Evolutionary conservation across 2,888 invertebrate species (phyloP).

Genomic region (Drosophila demipolita): DNA sequence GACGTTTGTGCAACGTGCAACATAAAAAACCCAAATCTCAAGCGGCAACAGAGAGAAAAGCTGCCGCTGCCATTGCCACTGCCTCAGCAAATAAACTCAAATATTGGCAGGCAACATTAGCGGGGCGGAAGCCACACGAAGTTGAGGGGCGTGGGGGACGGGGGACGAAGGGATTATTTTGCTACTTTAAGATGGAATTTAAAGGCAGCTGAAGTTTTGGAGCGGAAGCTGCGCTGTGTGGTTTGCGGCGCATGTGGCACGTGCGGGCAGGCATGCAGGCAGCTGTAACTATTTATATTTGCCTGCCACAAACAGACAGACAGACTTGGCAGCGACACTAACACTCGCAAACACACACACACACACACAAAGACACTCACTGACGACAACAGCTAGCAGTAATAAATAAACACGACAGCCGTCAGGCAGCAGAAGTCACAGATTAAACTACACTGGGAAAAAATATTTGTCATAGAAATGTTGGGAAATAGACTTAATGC

Average conservation of each 20-base stretch:
- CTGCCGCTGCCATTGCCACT: slow-evolving; percentile 20
- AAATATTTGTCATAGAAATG: neutral
- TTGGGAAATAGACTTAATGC: neutral
- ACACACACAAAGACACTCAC: slow-evolving; percentile 4
- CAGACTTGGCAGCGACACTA: slow-evolving; percentile 30
- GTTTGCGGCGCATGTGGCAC: slow-evolving; percentile 33
- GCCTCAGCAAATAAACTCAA: slow-evolving; percentile 54
- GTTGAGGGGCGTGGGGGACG: neutral
- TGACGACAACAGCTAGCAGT: slow-evolving; percentile 60
- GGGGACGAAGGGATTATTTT: neutral
- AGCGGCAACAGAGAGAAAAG: slow-evolving; percentile 50
- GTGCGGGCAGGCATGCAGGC: slow-evolving; percentile 36
- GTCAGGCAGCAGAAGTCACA: slow-evolving; percentile 24
- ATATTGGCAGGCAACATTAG: slow-evolving; percentile 65
- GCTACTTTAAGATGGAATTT: slow-evolving; percentile 39
- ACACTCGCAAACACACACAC: slow-evolving; percentile 16
- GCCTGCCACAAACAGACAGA: slow-evolving; percentile 66
- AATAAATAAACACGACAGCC: slow-evolving; percentile 72
- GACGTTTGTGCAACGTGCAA: slow-evolving; percentile 69
- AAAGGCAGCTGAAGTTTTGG: slow-evolving; percentile 12
- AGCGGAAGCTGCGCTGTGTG: slow-evolving; percentile 9
- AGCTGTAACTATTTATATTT: slow-evolving; percentile 65
- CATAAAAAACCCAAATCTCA: slow-evolving; percentile 63
- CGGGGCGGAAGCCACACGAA: neutral
- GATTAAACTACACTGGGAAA: slow-evolving; percentile 21